Conservation (phyloP, 2,888 invertebrate genomes). For the Diaperis boleti region DNA sequence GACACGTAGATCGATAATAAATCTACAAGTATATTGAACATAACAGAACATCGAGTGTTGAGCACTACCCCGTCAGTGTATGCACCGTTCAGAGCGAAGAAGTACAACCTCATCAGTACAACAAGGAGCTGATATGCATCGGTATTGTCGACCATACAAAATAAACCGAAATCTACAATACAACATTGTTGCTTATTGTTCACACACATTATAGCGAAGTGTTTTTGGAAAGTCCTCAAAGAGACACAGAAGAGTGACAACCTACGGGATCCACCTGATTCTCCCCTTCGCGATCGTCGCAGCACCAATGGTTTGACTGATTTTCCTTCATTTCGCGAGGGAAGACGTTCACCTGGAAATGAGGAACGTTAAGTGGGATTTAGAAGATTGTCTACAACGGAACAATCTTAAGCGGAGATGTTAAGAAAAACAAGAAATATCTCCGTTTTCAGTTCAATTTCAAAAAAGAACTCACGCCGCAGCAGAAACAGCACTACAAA, state of each 20-base stretch:
- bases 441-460: no score
- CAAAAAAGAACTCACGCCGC: no score
- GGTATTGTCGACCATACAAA: conserved; percentile 34
- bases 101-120: conserved; percentile 5
- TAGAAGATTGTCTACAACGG: no score
- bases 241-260: conserved; percentile 37
- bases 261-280: conserved; percentile 27
- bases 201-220: conserved; percentile 38
- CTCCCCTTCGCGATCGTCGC: conserved; percentile 25
- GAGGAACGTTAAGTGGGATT: no score
- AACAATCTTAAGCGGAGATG: no score
- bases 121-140: conserved; percentile 36
- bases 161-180: conserved; percentile 35
- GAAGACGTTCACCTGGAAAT: conserved; percentile 20
- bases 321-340: conserved; percentile 5
- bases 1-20: conserved; percentile 33
- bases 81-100: not conserved
- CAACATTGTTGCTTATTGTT: conserved; percentile 39
- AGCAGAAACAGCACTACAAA: no score
- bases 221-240: conserved; percentile 32
- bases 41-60: conserved; percentile 31
- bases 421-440: no score
- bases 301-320: conserved; percentile 35
- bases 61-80: conserved; percentile 4
- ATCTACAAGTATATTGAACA: conserved; percentile 32